Conservation (phyloP, 1,140 invertebrate species). For the Drosophila nebulosa region DNA sequence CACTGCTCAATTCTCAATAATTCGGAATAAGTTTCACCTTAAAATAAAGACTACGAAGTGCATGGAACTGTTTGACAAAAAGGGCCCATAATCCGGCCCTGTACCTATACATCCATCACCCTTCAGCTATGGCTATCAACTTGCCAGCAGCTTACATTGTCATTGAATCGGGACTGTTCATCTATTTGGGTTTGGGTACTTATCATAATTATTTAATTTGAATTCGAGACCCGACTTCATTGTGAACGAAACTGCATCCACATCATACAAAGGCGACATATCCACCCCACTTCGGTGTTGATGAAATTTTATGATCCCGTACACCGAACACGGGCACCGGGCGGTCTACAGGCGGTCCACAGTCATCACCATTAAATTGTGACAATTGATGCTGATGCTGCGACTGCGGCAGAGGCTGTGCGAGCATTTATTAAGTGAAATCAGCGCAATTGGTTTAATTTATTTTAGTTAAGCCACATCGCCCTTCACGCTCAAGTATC, state of each 20-base stretch:
- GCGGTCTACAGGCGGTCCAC: conserved; percentile 9
- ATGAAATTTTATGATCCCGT: conserved; percentile 51
- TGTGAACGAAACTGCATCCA: conserved; percentile 11
- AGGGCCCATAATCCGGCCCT: neutral
- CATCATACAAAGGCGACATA: conserved; percentile 22
- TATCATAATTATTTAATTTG: conserved; percentile 52
- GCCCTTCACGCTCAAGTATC: conserved; percentile 9
- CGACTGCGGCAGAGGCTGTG: conserved; percentile 9
- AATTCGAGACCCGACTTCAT: conserved; percentile 31
- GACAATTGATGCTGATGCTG: conserved; percentile 56
- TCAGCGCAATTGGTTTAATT: conserved; percentile 73
- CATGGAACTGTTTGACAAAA: neutral
- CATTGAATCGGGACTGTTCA: neutral
- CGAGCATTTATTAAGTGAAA: conserved; percentile 64
- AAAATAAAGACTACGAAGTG: too few species aligned
- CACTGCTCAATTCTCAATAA: too few species aligned
- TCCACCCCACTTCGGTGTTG: conserved; percentile 43
- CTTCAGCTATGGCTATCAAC: neutral
- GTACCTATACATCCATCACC: neutral
- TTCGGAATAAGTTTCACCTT: too few species aligned
- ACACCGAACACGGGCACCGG: neutral
- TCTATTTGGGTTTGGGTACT: neutral
- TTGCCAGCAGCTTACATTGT: conserved; percentile 7
- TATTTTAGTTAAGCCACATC: conserved; percentile 54
- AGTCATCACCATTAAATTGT: conserved; percentile 49